Evolutionary conservation across 1,140 invertebrate species (phyloP), one percentile per base, ranked within the genome.

Genomic region (Drosophila murphyi): DNA sequence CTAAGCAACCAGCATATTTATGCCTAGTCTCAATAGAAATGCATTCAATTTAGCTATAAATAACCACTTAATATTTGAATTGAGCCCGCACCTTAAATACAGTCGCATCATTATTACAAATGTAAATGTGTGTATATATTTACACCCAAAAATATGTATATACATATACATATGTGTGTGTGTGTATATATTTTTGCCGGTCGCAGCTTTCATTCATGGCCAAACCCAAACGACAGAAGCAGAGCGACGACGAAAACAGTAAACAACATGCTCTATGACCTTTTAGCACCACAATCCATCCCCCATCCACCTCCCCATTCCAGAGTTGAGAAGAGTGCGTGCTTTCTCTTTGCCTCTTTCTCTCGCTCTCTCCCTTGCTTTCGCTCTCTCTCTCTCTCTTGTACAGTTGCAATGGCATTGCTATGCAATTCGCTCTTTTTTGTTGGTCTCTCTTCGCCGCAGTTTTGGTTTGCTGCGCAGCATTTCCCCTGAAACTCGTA

Each of bases 401-500:
- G 60, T 76, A 39, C 43, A 51, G 34, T 70, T 72, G 67, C 74
- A 71, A 32, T 61, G 51, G 34, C 52, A 39, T 10, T 32, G 39
- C 28, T 7, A 34, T 57, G 41, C 54, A 39, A 57, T 54, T 70
- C 51, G 56, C 59, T 43, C 39, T 48, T 6, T 54, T 56, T 56
- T 43, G 31, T 39, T 59, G 37, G 43, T 20, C 79, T 80, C 82
- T 83, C 52, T 88, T 90, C 81, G 78, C 78, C 80, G 85, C 78
- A 70, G 5, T 51, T 71, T 75, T 75, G 48, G 70, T 83, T 62
- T 82, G 64, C 71, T 69, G 71, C 67, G 62, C 71, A 69, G 48
- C 74, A 79, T 90, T 89, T 89, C 85, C 85, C 85, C 85, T 89
- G 75, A 90, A 89, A 78, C 78, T 89, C 85, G 70, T 89, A 89